Percentiles rank a stretch among this genome's conserved stretches.
These are phyloP conservation scores for Maniola hyperantus DNA, from an alignment of 2,888 invertebrate genomes.

Conservation along the genomic window DNA sequence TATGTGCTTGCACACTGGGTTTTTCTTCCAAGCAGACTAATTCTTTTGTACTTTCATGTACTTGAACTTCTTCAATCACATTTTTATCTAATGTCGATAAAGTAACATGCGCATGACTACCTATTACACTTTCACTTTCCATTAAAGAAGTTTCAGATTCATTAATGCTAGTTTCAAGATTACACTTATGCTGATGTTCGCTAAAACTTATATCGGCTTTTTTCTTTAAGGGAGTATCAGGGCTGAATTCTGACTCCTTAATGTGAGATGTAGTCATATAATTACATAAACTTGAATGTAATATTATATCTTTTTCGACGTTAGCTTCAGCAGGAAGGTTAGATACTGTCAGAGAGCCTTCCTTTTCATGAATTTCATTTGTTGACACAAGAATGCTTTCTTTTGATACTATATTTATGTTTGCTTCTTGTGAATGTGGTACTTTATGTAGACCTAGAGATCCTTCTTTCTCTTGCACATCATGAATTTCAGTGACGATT, in stretches of 20 bases:
- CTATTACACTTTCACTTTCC: constrained; percentile 62
- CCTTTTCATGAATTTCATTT: constrained; percentile 85
- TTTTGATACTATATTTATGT: constrained; percentile 82
- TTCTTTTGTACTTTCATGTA: constrained; percentile 86
- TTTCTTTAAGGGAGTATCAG: constrained; percentile 75
- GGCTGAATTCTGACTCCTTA: constrained; percentile 82
- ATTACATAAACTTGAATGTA: constrained; percentile 81
- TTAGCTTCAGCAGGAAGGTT: constrained; percentile 56
- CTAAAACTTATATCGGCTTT: constrained; percentile 83
- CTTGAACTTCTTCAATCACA: constrained; percentile 78
- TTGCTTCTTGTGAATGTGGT: constrained; percentile 84
- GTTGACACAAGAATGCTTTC: constrained; percentile 83
- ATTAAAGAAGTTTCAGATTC: constrained; percentile 83
- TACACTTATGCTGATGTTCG: constrained; percentile 84
- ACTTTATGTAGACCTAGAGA: constrained; percentile 81
- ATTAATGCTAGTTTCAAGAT: constrained; percentile 80
- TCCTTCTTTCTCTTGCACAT: constrained; percentile 87
- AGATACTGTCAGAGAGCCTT: constrained; percentile 76
- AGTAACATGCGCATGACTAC: constrained; percentile 70
- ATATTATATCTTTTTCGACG: constrained; percentile 63
- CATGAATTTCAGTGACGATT: constrained; percentile 84
- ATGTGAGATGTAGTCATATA: constrained; percentile 85
- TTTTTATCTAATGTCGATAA: constrained; percentile 83
- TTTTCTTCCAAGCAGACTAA: constrained; percentile 79
- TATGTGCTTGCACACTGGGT: constrained; percentile 79